These are phyloP conservation scores for Nasonovia ribisnigri DNA, from an alignment of 2,888 invertebrate genomes.

Conservation along the genomic window DNA sequence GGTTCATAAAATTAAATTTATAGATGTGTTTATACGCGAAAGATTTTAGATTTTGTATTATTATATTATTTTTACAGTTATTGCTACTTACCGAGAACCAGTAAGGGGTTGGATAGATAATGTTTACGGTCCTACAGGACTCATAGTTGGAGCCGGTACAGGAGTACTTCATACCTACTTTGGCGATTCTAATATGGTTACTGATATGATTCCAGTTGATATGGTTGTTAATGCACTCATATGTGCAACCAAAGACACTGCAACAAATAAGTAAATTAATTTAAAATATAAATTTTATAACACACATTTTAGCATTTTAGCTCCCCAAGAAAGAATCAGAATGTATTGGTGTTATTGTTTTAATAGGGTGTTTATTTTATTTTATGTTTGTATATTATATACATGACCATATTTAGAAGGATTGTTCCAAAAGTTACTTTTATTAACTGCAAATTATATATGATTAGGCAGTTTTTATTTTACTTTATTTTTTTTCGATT, in stretches of 20 bases:
- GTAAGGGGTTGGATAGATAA: constrained; percentile 91
- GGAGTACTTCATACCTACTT: constrained; percentile 78
- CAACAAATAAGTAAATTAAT: constrained; percentile 54
- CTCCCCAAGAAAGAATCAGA: not conserved
- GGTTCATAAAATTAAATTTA: not conserved
- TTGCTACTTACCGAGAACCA: constrained; percentile 80
- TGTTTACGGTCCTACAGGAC: constrained; percentile 77
- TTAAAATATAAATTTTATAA: not conserved
- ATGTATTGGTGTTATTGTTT: not conserved
- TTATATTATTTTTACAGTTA: constrained; percentile 71
- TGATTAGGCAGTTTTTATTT: not conserved
- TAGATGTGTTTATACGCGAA: not conserved
- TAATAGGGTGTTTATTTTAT: not conserved
- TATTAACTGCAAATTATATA: not conserved
- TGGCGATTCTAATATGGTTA: constrained; percentile 74
- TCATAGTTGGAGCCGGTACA: constrained; percentile 78
- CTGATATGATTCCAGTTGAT: constrained; percentile 87
- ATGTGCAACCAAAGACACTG: constrained; percentile 76
- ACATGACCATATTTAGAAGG: not conserved
- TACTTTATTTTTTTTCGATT: not conserved
- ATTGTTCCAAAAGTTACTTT: not conserved
- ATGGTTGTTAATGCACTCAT: constrained; percentile 87
- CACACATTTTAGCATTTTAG: not conserved
- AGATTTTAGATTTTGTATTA: not conserved
- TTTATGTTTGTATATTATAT: not conserved